These are phyloP conservation scores for Brachylomia viminalis DNA, from an alignment of 2,888 invertebrate species.

Conservation along the genomic window DNA sequence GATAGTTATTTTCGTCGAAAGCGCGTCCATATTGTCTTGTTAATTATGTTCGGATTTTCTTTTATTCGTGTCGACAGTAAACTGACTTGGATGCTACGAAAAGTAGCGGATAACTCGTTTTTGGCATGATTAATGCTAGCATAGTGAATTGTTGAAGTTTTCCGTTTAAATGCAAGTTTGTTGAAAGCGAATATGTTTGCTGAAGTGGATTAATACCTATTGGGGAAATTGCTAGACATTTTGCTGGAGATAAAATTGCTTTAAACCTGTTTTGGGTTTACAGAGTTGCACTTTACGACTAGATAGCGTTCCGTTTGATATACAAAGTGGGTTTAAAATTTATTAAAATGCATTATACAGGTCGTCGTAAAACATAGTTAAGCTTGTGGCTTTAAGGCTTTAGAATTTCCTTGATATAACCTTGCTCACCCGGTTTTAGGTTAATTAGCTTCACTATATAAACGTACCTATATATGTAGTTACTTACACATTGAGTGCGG, in stretches of 20 bases:
- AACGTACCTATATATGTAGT: neutral
- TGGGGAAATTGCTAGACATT: slow-evolving; percentile 17
- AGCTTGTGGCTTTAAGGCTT: slow-evolving; percentile 8
- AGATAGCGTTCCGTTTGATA: slow-evolving; percentile 15
- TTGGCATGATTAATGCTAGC: slow-evolving; percentile 56
- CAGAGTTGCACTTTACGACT: slow-evolving; percentile 44
- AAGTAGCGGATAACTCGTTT: slow-evolving; percentile 42
- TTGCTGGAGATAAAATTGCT: slow-evolving; percentile 38
- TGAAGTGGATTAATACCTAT: slow-evolving; percentile 39
- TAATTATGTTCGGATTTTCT: slow-evolving; percentile 63
- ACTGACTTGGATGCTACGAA: slow-evolving; percentile 61
- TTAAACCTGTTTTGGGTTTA: slow-evolving; percentile 21
- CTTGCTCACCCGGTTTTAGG: neutral
- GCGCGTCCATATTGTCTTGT: slow-evolving; percentile 63
- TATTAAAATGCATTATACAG: slow-evolving; percentile 53
- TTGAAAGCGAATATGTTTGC: slow-evolving; percentile 27
- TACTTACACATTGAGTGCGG: too few relatives aligned
- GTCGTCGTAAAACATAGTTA: slow-evolving; percentile 32
- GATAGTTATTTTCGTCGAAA: slow-evolving; percentile 71
- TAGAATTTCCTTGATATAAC: neutral
- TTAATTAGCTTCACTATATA: neutral
- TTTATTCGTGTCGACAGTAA: slow-evolving; percentile 70
- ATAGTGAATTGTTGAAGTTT: slow-evolving; percentile 39
- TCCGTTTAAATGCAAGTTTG: slow-evolving; percentile 44
- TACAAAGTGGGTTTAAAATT: slow-evolving; percentile 32